Conservation (phyloP, 2,113 vertebrate species). For the Dissostichus mawsoni region DNA sequence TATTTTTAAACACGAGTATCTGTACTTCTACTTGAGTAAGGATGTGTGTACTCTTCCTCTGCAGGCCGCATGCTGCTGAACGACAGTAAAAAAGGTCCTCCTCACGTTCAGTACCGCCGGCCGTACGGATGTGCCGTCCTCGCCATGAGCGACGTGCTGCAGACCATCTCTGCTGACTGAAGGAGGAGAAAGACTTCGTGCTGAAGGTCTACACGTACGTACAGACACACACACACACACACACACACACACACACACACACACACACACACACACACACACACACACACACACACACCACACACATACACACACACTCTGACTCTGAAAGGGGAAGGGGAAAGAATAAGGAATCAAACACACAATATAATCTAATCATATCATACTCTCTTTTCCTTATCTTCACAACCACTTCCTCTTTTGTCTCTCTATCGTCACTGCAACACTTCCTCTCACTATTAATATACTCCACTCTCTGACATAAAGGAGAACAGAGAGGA, state of each 20-base stretch:
- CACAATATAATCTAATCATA: too few species aligned
- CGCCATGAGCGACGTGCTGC: slow-evolving; percentile 94
- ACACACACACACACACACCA: not conserved
- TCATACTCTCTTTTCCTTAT: too few species aligned
- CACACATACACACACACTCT: not conserved
- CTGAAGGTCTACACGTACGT: slow-evolving; percentile 98
- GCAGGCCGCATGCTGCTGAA: slow-evolving; percentile 96
- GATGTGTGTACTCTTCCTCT: not conserved
- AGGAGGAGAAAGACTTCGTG: slow-evolving; percentile 98
- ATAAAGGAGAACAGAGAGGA: too few species aligned
- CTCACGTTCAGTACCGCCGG: slow-evolving; percentile 92
- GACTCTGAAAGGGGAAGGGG: too few species aligned
- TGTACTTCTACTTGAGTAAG: too few species aligned
- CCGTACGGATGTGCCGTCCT: slow-evolving; percentile 96
- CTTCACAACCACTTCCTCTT: too few species aligned
- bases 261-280: not conserved
- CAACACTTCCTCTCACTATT: too few species aligned
- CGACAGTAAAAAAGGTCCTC: slow-evolving; percentile 95
- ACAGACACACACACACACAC: too few species aligned
- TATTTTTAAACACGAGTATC: too few species aligned
- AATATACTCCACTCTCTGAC: too few species aligned
- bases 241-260: too few species aligned
- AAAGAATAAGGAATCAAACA: not conserved
- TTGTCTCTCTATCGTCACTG: too few species aligned
- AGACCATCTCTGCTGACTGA: slow-evolving; percentile 94